Percentiles rank a stretch among this genome's conserved stretches.
These are phyloP conservation scores for Empis livida DNA, from an alignment of 2,888 invertebrate genomes.

Conservation along the genomic window DNA sequence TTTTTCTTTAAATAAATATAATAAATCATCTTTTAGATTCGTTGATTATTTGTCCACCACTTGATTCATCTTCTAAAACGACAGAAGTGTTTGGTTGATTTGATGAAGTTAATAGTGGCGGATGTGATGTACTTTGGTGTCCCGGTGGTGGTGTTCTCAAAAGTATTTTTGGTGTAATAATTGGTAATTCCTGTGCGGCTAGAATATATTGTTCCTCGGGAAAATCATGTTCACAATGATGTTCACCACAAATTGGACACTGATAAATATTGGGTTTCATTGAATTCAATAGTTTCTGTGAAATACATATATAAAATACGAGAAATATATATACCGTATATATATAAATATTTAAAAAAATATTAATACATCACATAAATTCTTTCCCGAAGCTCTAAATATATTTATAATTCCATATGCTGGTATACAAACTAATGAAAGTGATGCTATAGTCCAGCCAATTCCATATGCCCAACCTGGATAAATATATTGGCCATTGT, in stretches of 20 bases:
- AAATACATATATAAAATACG: no score
- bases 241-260: slow-evolving; percentile 59
- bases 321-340: not conserved
- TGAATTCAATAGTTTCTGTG: slow-evolving; percentile 61
- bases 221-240: slow-evolving; percentile 58
- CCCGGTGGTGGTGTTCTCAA: slow-evolving; percentile 14
- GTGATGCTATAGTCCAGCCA: slow-evolving; percentile 75
- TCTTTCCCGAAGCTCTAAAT: slow-evolving; percentile 55
- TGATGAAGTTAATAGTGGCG: not conserved
- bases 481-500: slow-evolving; percentile 63
- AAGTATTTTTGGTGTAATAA: slow-evolving; percentile 12
- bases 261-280: slow-evolving; percentile 64
- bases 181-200: slow-evolving; percentile 33
- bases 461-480: slow-evolving; percentile 75
- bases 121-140: not conserved
- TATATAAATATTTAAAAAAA: not conserved
- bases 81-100: slow-evolving; percentile 1
- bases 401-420: slow-evolving; percentile 63
- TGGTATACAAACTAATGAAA: slow-evolving; percentile 77
- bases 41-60: not conserved
- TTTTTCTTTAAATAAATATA: not conserved
- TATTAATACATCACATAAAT: slow-evolving; percentile 52
- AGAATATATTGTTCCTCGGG: slow-evolving; percentile 39
- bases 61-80: not conserved
- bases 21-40: not conserved